Conservation (phyloP, 2,113 vertebrate species). For the Chaetodon trifascialis region DNA sequence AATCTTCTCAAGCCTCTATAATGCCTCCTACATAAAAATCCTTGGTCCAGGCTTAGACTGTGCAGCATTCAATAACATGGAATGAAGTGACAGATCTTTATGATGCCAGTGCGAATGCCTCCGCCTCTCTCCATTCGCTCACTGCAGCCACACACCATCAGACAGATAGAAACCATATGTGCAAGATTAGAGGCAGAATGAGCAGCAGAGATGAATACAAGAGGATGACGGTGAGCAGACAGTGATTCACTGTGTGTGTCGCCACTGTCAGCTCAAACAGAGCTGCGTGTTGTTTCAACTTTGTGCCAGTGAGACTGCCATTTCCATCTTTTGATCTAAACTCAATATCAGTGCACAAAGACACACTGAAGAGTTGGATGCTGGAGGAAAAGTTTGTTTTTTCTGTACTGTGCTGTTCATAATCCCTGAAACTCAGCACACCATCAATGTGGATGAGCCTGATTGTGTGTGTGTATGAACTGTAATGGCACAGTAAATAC, state of each 20-base stretch:
- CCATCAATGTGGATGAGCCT: conserved; percentile 22
- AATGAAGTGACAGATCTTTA: conserved; percentile 46
- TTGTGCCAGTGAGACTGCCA: not conserved
- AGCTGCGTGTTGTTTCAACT: not conserved
- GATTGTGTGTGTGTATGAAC: conserved; percentile 9
- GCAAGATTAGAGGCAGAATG: conserved; percentile 64
- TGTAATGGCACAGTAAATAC: conserved; percentile 10
- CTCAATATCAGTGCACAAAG: not conserved
- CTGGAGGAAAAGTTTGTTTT: not conserved
- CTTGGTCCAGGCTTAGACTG: conserved; percentile 32
- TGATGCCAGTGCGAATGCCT: conserved; percentile 45
- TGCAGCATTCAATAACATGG: conserved; percentile 58
- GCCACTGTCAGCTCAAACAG: not conserved
- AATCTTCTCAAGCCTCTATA: conserved; percentile 33
- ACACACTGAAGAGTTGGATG: not conserved
- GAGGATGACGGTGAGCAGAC: conserved; percentile 29
- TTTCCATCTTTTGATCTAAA: not conserved
- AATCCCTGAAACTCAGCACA: conserved; percentile 15
- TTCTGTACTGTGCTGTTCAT: not conserved
- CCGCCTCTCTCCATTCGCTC: conserved; percentile 9
- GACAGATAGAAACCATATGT: conserved; percentile 72
- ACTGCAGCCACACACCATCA: conserved; percentile 57
- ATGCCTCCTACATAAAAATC: conserved; percentile 31
- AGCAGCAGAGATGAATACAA: conserved; percentile 52
- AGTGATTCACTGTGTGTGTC: not conserved